A percentile compares a stretch with the other conserved stretches of the same genome.
Evolutionary conservation across 2,797 vertebrate genomes (phyloP).

Genomic region (Neoniphon sammara): DNA sequence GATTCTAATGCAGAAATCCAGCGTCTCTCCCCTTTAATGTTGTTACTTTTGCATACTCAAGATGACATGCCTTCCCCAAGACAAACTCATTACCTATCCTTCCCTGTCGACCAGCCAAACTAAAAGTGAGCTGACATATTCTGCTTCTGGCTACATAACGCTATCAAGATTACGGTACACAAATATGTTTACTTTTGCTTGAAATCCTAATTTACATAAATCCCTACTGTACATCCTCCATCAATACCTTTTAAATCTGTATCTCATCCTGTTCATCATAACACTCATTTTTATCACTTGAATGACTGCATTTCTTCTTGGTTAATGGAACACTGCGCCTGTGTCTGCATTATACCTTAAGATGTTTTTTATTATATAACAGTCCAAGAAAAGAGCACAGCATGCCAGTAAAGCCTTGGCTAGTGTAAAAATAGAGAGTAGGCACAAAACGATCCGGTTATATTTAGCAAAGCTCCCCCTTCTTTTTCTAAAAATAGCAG

Average conservation of each 20-base stretch:
- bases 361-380: conserved; percentile 68
- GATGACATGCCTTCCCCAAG: conserved; percentile 53
- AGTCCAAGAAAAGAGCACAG: conserved; percentile 63
- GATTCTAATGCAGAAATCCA: conserved; percentile 41
- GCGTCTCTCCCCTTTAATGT: conserved; percentile 19
- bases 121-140: conserved; percentile 48
- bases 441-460: conserved; percentile 64
- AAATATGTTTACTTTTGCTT: conserved; percentile 10
- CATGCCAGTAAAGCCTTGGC: conserved; percentile 57
- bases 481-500: conserved; percentile 70
- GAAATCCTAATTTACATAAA: conserved; percentile 25
- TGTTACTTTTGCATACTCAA: conserved; percentile 42
- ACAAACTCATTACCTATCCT: conserved; percentile 61
- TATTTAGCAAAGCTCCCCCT: conserved; percentile 60
- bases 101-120: conserved; percentile 26
- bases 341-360: conserved; percentile 35
- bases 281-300: background rate
- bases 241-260: conserved; percentile 2
- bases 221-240: background rate
- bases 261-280: background rate
- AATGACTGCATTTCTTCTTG: background rate
- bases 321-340: conserved; percentile 33
- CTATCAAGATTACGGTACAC: conserved; percentile 28
- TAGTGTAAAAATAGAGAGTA: conserved; percentile 69
- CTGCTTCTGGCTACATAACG: conserved; percentile 55